These are phyloP conservation scores for Motacilla alba DNA, from an alignment of 2,113 vertebrate genomes.

Conservation along the genomic window DNA sequence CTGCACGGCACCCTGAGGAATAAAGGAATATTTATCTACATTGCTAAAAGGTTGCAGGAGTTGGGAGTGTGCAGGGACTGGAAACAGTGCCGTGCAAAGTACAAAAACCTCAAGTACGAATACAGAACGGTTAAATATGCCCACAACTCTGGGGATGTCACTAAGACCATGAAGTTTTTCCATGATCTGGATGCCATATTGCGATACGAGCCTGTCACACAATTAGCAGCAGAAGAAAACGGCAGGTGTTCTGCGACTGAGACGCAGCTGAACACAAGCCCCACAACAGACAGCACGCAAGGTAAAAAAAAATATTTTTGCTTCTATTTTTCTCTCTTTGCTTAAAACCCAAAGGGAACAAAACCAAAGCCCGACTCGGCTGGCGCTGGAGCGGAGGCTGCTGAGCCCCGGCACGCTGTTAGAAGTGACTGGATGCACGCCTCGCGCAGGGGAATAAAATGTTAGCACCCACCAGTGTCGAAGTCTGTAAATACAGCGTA, in stretches of 20 bases:
- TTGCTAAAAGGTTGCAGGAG: slow-evolving; percentile 86
- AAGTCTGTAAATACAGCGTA: slow-evolving; percentile 47
- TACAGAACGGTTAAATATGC: slow-evolving; percentile 79
- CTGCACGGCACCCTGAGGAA: slow-evolving; percentile 80
- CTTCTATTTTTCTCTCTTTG: slow-evolving; percentile 42
- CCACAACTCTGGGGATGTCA: slow-evolving; percentile 67
- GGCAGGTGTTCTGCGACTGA: slow-evolving; percentile 60
- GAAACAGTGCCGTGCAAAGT: slow-evolving; percentile 87
- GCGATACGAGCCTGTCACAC: slow-evolving; percentile 61
- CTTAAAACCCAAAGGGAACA: neutral
- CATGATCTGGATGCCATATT: slow-evolving; percentile 74
- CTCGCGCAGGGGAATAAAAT: slow-evolving; percentile 21
- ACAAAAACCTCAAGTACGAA: slow-evolving; percentile 87
- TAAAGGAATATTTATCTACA: slow-evolving; percentile 87
- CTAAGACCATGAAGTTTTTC: slow-evolving; percentile 79
- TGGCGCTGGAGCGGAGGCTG: neutral
- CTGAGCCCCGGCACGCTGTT: neutral
- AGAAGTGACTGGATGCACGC: slow-evolving; percentile 49
- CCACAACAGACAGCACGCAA: slow-evolving; percentile 53
- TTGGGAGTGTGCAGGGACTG: slow-evolving; percentile 85
- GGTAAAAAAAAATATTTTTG: slow-evolving; percentile 58
- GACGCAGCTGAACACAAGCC: slow-evolving; percentile 42
- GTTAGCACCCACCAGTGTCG: slow-evolving; percentile 48
- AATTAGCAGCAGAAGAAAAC: slow-evolving; percentile 68
- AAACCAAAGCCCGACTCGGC: neutral